Evolutionary conservation across 1,140 invertebrate genomes (phyloP).

Genomic region (Bemisia tabaci): DNA sequence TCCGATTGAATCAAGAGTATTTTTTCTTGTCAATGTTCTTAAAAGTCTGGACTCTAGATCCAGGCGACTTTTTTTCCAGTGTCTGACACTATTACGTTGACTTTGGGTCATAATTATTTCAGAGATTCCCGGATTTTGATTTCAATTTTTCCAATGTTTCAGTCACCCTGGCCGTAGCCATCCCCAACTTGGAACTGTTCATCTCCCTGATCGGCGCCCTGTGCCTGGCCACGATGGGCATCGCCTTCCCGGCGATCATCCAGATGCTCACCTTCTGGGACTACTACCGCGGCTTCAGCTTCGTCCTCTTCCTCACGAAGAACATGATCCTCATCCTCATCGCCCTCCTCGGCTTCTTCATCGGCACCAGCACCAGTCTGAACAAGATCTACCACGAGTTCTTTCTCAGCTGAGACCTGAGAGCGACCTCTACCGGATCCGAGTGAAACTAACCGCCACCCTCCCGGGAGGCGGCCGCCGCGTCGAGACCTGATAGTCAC

Average conservation of each 20-base stretch:
- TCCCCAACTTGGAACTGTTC: slow-evolving; percentile 68
- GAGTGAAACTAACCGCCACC: no score
- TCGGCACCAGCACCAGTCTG: slow-evolving; percentile 53
- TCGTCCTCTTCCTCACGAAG: slow-evolving; percentile 37
- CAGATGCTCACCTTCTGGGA: slow-evolving; percentile 49
- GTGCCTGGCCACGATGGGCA: slow-evolving; percentile 61
- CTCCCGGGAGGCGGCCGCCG: no score
- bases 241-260: slow-evolving; percentile 71
- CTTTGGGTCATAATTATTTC: no score
- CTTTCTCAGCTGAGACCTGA: no score
- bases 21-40: no score
- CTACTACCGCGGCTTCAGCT: slow-evolving; percentile 36
- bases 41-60: no score
- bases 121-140: no score
- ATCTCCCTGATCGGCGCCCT: slow-evolving; percentile 78
- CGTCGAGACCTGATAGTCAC: no score
- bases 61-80: no score
- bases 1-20: no score
- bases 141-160: slow-evolving; percentile 24
- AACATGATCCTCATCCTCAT: slow-evolving; percentile 44
- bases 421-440: no score
- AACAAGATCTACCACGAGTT: slow-evolving; percentile 34
- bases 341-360: slow-evolving; percentile 48
- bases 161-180: slow-evolving; percentile 62
- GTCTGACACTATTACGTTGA: no score